A percentile compares a stretch with the other conserved stretches of the same genome.
Evolutionary conservation across 2,113 vertebrate genomes (phyloP).

Genomic region (Laticauda colubrina): DNA sequence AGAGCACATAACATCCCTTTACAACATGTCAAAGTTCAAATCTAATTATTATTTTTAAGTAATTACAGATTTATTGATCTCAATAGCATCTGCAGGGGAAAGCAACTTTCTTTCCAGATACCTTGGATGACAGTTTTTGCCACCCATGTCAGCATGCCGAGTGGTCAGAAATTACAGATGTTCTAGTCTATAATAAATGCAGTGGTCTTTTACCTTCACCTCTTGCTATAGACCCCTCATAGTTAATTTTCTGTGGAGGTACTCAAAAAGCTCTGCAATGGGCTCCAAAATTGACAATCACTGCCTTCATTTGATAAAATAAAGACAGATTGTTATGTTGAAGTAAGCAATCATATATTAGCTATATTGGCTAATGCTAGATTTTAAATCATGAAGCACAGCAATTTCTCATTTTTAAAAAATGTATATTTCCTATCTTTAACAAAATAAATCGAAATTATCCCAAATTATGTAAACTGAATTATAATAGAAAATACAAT

Average conservation of each 20-base stretch:
- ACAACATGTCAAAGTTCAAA: neutral
- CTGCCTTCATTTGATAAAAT: neutral
- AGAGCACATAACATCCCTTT: neutral
- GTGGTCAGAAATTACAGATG: neutral
- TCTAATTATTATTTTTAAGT: neutral
- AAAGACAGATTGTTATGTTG: neutral
- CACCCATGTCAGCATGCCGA: neutral
- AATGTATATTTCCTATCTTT: neutral
- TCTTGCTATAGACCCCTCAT: neutral
- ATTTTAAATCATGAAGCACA: neutral
- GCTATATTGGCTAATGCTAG: neutral
- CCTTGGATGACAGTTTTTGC: neutral
- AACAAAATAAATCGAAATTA: too few species aligned
- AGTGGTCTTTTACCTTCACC: neutral
- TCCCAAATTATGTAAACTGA: neutral
- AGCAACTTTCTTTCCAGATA: neutral
- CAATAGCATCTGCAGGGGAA: neutral
- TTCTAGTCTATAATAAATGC: neutral
- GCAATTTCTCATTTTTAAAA: neutral
- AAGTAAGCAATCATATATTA: neutral
- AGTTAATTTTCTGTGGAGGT: neutral
- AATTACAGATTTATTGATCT: neutral
- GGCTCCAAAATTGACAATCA: neutral
- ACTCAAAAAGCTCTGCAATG: neutral
- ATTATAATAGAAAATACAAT: neutral